Base-by-base conservation (phyloP, 64 coral and sea anemone genomes). In the Trachythela sp. region DNA sequence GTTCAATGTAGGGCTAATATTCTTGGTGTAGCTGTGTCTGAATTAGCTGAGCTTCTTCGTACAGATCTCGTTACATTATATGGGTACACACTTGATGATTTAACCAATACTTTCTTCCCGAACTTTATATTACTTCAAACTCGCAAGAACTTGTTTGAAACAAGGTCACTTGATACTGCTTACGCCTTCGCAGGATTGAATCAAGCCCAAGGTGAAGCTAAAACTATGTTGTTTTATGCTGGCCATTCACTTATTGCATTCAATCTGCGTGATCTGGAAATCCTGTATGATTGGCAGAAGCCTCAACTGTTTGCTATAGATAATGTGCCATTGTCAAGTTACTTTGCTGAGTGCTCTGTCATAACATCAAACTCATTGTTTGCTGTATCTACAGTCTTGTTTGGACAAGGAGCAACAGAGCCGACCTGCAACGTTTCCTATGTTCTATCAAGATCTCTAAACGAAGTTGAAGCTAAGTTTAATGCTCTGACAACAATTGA, bases 221-320 rank as follows among this genome's bases (percentile, higher is more conserved):
- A 80, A 35, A 80, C 75, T 9, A 80, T 80, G 75, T 30, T 80
- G 33, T 80, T 30, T 15, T 80, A 29, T 80, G 75, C 75, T 39
- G 2, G 2, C 20, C 33, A 35, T 13, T 35, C 37, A 18, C 13
- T 29, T 0, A 64, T 64, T 1, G 31, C 75, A 17, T 80, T 80
- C 75, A 80, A 80, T 20, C 13, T 80, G 20, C 75, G 75, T 0
- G 75, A 80, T 39, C 75, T 80, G 20, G 75, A 80, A 80, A 80
- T 80, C 35, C 8, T 80, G 2, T 80, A 80, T 39, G 37, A 39
- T 35, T 80, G 75, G 75, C 9, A 39, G 13, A 80, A 80, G 30
- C 75, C 75, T 80, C 75, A 80, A 39, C 32, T 80, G 15, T 80
- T 80, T 18, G 75, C 75, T 9, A 80, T 80, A 17, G 75, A 80